These are phyloP conservation scores for Cantharis rustica DNA, from an alignment of 2,888 invertebrate species.

Conservation along the genomic window DNA sequence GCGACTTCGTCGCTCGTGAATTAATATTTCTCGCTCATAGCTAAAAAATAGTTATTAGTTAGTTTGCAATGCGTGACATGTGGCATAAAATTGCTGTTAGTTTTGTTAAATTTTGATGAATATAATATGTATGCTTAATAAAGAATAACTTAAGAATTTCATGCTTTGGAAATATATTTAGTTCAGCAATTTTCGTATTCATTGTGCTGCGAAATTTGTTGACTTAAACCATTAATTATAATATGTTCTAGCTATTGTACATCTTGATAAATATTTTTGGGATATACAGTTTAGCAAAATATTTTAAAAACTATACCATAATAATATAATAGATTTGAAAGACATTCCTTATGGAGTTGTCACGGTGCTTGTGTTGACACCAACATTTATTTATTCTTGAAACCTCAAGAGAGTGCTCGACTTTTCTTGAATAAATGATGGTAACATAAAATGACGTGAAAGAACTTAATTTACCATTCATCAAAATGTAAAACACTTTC, in stretches of 20 bases:
- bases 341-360: constrained; percentile 31
- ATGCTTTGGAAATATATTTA: not conserved
- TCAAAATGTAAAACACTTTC: constrained; percentile 13
- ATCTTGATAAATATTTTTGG: not conserved
- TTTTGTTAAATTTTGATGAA: not conserved
- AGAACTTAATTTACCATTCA: constrained; percentile 25
- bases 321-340: constrained; percentile 7
- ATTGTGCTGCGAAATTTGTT: constrained; percentile 9
- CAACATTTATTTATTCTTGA: constrained; percentile 25
- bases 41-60: too few species aligned
- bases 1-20: too few species aligned
- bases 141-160: not conserved
- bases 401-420: constrained; percentile 27
- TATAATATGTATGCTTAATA: not conserved
- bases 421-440: constrained; percentile 16
- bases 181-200: not conserved
- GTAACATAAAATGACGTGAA: constrained; percentile 24
- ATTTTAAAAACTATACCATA: not conserved
- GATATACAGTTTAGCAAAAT: not conserved
- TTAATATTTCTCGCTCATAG: too few species aligned
- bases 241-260: not conserved
- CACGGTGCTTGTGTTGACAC: constrained; percentile 26
- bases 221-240: constrained; percentile 20
- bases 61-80: not conserved
- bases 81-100: not conserved